Evolutionary conservation across 2,888 invertebrate species (phyloP).

Genomic region (Agrilus biguttatus): DNA sequence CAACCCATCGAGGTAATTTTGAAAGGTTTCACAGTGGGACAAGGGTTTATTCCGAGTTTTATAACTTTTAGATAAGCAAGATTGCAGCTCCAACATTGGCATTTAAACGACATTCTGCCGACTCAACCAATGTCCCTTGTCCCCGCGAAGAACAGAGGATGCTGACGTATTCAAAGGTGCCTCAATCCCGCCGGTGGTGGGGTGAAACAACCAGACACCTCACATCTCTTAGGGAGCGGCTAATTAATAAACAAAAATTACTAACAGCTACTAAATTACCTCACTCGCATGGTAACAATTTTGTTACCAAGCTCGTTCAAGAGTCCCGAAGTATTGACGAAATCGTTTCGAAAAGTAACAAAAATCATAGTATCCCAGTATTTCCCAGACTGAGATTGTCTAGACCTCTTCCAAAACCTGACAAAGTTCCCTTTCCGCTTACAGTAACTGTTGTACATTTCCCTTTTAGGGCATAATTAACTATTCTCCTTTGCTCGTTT

Average conservation of each 20-base stretch:
- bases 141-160: slow-evolving; percentile 2
- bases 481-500: no score
- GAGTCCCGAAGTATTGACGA: slow-evolving; percentile 21
- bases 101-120: slow-evolving; percentile 37
- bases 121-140: slow-evolving; percentile 14
- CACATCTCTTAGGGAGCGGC: slow-evolving; percentile 18
- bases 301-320: slow-evolving; percentile 14
- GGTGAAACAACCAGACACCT: slow-evolving; percentile 26
- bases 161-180: slow-evolving; percentile 10
- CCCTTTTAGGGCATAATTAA: neutral
- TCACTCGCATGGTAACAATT: slow-evolving; percentile 10
- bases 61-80: slow-evolving; percentile 4
- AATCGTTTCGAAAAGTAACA: slow-evolving; percentile 19
- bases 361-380: slow-evolving; percentile 19
- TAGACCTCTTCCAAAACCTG: slow-evolving; percentile 33
- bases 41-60: no score
- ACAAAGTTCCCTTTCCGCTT: slow-evolving; percentile 20
- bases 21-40: neutral
- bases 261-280: slow-evolving; percentile 13
- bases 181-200: slow-evolving; percentile 28
- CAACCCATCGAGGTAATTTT: slow-evolving; percentile 21
- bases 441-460: slow-evolving; percentile 21
- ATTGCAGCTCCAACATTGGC: slow-evolving; percentile 53
- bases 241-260: slow-evolving; percentile 24
- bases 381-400: slow-evolving; percentile 25